Evolutionary conservation across 2,888 invertebrate species (phyloP).

Genomic region (Tetranychus truncatus): DNA sequence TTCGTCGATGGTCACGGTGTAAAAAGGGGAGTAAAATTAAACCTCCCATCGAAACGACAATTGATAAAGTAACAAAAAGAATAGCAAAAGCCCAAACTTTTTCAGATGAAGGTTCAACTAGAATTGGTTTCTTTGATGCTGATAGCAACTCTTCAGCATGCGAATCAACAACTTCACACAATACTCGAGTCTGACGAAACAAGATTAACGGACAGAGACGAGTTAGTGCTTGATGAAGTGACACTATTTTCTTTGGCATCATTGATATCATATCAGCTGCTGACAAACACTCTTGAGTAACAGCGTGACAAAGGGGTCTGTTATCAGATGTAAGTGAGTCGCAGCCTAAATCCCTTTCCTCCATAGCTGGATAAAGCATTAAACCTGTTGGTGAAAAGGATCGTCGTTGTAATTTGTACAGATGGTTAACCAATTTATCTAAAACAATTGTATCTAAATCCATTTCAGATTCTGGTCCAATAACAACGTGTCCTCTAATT

Average conservation of each 20-base stretch:
- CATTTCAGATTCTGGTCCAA: conserved; percentile 18
- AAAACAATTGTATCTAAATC: conserved; percentile 18
- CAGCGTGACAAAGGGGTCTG: conserved; percentile 16
- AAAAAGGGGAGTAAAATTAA: conserved; percentile 22
- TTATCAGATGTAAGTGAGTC: conserved; percentile 12
- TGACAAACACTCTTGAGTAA: conserved; percentile 20
- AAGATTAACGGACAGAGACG: conserved; percentile 22
- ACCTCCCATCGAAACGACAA: conserved; percentile 23
- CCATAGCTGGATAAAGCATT: conserved; percentile 13
- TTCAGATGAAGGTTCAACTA: conserved; percentile 21
- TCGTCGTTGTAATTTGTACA: conserved; percentile 17
- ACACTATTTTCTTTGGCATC: conserved; percentile 9
- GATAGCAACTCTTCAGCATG: conserved; percentile 1
- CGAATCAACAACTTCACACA: conserved; percentile 11
- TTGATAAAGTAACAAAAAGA: conserved; percentile 22
- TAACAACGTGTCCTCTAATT: conserved; percentile 19
- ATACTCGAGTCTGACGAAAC: conserved; percentile 18
- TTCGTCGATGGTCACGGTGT: conserved; percentile 17
- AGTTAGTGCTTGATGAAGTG: conserved; percentile 20
- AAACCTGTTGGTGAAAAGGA: conserved; percentile 3
- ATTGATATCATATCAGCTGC: conserved; percentile 14
- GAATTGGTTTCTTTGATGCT: conserved; percentile 12
- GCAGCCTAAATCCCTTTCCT: conserved; percentile 20
- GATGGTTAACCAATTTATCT: conserved; percentile 17
- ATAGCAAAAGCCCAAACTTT: conserved; percentile 22